Conservation (phyloP, 2,888 invertebrate genomes). For the Magallana nippona region DNA sequence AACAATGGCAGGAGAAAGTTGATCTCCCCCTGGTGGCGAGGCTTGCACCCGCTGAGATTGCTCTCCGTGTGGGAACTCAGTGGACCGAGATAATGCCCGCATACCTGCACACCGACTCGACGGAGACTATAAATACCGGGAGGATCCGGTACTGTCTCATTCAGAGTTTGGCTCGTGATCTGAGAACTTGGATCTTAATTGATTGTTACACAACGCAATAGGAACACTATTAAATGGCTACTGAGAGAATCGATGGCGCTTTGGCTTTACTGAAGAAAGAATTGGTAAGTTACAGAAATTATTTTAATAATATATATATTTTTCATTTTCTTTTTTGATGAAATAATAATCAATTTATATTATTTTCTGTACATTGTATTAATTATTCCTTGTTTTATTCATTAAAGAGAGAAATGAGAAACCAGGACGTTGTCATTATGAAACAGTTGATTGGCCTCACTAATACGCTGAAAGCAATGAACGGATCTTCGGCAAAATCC, state of each 20-base stretch:
- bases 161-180: not conserved
- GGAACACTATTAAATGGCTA: not conserved
- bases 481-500: not conserved
- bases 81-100: not conserved
- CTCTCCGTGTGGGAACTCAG: conserved; percentile 11
- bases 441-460: not conserved
- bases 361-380: no score
- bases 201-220: not conserved
- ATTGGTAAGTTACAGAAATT: not conserved
- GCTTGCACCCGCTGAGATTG: not conserved
- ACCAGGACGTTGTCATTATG: not conserved
- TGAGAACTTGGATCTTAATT: not conserved
- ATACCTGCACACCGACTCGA: not conserved
- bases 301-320: not conserved
- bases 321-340: not conserved
- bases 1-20: conserved; percentile 5
- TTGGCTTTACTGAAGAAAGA: not conserved
- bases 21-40: conserved; percentile 13
- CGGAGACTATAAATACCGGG: conserved; percentile 7
- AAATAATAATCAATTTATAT: no score
- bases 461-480: not conserved
- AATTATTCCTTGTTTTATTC: not conserved
- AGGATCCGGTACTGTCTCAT: not conserved
- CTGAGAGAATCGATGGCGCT: not conserved
- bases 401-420: conserved; percentile 8